Evolutionary conservation across 2,888 invertebrate genomes (phyloP).

Genomic region (Alcis repandata): DNA sequence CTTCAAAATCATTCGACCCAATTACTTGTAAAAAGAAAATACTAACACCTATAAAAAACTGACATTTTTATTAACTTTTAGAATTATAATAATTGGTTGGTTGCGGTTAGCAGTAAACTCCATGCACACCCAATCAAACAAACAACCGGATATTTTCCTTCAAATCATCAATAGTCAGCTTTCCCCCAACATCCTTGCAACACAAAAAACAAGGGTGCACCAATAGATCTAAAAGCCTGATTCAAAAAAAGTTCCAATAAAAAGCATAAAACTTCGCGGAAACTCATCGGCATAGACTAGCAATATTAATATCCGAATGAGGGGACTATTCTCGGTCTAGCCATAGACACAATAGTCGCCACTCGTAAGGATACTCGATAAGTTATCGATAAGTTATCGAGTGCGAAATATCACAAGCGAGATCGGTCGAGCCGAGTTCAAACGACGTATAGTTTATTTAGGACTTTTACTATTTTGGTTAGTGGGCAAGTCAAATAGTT

Average conservation of each 20-base stretch:
- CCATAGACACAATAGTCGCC: not conserved
- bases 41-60: no score
- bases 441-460: constrained; percentile 43
- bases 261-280: constrained; percentile 52
- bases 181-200: not conserved
- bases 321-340: constrained; percentile 53
- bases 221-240: constrained; percentile 22
- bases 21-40: no score
- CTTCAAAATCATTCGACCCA: no score
- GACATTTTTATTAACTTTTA: no score
- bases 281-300: constrained; percentile 64
- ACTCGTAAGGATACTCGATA: constrained; percentile 45
- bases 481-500: constrained; percentile 35
- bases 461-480: constrained; percentile 36
- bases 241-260: constrained; percentile 51
- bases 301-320: constrained; percentile 80
- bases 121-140: no score
- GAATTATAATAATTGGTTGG: no score
- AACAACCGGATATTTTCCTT: no score
- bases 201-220: constrained; percentile 10
- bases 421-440: constrained; percentile 19
- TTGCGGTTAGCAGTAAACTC: no score
- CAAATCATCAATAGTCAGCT: not conserved
- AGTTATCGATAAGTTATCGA: constrained; percentile 55
- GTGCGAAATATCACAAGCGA: constrained; percentile 49